phyloP scores from a whole-genome alignment of 2,113 vertebrate genomes.

The Chloebia gouldiae region DNA sequence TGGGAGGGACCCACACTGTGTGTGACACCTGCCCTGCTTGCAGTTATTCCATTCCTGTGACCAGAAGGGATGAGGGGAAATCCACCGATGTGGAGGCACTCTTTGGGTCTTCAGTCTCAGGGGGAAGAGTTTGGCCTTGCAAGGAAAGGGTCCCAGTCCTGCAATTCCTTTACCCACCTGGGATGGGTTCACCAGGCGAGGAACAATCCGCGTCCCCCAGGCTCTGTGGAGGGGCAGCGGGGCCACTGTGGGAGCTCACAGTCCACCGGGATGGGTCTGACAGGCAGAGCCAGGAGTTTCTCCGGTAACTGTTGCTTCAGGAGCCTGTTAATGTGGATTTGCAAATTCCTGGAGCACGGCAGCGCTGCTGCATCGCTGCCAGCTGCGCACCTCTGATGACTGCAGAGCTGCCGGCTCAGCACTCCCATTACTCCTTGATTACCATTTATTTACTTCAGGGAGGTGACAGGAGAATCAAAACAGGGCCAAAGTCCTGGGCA shows the following conservation, averaged over 20 bases:
- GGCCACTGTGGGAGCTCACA: not conserved
- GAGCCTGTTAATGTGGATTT: not conserved
- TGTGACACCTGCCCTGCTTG: not conserved
- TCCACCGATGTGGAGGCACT: not conserved
- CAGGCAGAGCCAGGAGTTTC: not conserved
- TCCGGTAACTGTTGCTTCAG: not conserved
- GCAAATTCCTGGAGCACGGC: not conserved
- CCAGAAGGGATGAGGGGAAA: not conserved
- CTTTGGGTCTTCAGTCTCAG: not conserved
- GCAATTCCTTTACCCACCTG: not conserved
- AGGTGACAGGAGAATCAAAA: not conserved
- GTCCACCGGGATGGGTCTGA: rapidly evolving
- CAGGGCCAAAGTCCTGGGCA: not conserved
- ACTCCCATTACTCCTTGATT: not conserved
- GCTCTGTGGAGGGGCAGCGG: not conserved
- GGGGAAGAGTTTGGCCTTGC: not conserved
- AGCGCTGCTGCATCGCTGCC: not conserved
- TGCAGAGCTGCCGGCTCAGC: not conserved
- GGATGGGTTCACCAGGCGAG: not conserved
- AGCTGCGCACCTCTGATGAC: slow-evolving; percentile 1
- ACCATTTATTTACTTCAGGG: not conserved
- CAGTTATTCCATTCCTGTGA: rapidly evolving
- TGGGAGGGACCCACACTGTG: not conserved
- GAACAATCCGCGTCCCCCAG: not conserved
- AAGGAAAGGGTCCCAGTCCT: not conserved